These are phyloP conservation scores for Drosophila nikananu DNA, from an alignment of 1,140 invertebrate species.

Conservation along the genomic window DNA sequence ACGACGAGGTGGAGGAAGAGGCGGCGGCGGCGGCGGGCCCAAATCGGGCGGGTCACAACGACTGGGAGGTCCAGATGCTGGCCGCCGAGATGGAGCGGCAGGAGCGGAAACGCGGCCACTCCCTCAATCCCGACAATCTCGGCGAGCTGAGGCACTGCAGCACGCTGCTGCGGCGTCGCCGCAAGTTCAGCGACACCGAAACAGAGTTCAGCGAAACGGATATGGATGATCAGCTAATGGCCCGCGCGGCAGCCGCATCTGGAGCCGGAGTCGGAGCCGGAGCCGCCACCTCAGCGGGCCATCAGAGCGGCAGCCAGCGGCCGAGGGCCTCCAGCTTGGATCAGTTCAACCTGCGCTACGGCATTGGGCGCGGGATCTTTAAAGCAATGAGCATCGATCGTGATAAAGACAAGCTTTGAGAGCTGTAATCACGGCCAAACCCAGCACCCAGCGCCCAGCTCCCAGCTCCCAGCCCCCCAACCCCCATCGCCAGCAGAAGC, in stretches of 20 bases:
- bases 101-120: constrained; percentile 85
- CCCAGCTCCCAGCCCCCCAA: not conserved
- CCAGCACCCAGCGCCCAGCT: not conserved
- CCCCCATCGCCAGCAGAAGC: constrained; percentile 15
- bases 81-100: constrained; percentile 89
- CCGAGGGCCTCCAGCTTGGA: constrained; percentile 81
- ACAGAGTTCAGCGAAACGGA: constrained; percentile 80
- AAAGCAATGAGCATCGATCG: constrained; percentile 85
- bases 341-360: constrained; percentile 82
- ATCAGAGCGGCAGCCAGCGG: constrained; percentile 58
- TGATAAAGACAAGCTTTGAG: constrained; percentile 85
- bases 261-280: not conserved
- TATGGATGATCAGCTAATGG: constrained; percentile 52
- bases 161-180: constrained; percentile 65
- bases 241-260: not conserved
- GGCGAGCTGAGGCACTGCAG: constrained; percentile 68
- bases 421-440: constrained; percentile 62
- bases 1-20: constrained; percentile 15
- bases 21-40: not conserved
- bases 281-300: constrained; percentile 8
- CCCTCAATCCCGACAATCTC: constrained; percentile 63
- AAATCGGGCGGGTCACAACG: constrained; percentile 68
- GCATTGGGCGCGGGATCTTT: constrained; percentile 79
- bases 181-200: constrained; percentile 81
- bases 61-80: constrained; percentile 93